Evolutionary conservation across 2,888 invertebrate species (phyloP), one percentile per base, ranked within the genome.

Genomic region (Eudiplozoon nipponicum): DNA sequence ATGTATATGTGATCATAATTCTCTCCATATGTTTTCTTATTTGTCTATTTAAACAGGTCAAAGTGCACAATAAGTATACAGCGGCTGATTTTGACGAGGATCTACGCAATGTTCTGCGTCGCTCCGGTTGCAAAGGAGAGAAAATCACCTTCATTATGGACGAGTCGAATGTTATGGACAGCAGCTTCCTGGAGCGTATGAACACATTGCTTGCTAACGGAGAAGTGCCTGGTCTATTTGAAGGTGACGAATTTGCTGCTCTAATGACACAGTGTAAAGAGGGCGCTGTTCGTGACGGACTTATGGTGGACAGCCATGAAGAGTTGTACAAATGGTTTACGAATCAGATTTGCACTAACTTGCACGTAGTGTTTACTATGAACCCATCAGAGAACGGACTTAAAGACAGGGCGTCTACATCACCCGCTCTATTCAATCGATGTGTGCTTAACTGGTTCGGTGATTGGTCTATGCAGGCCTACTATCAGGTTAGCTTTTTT

Each of bases 321-420:
- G 94, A 98, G 58, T 62, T 94, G 7, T 98, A 94, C 62, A 94
- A 94, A 64, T 94, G 94, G 90, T 94, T 94, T 60, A 94, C 94
- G 0, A 77, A 78, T 20, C 55, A 61, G 52, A 59, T 58, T 40
- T 15, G 45, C 19, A n/a, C 13, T 29, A 98, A 98, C 59, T 66
- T 98, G 36, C 94, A 98, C 61, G 94, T 98, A 7, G 94, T 98
- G 33, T 98, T 98, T 62, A 98, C 94, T 1, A 98, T 98, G 94
- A 98, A 98, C 63, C 94, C 94, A 5, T 84, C 81, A 1, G 77
- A 84, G 0, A 86, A 94, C 54, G 94, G 90, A 0, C 66, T 98
- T 31, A 86, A 94, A 60, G 90, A 90, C 61, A 69, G 90, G 46
- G 94, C 94, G 1, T 80, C 94, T 7, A 98, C 94, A 0, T 94